Base-by-base conservation (phyloP, 2,113 vertebrate genomes). In the Gobiocypris rarus region DNA sequence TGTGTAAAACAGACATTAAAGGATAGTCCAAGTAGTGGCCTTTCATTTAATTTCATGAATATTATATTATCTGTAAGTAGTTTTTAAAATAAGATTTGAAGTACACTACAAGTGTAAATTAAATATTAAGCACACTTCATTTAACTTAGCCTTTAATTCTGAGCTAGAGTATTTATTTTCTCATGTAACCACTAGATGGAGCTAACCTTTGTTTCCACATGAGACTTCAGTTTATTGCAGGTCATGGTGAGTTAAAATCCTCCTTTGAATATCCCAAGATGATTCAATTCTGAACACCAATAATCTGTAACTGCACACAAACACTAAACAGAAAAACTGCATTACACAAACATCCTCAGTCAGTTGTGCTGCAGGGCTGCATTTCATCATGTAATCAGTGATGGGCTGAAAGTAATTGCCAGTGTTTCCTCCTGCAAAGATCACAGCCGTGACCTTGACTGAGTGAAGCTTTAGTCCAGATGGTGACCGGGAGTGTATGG, bases 351-450 rank as follows among this genome's bases (percentile, higher is more conserved):
- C 34, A 50, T 85, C 84, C 85, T 34, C 22, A 19, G 54, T 22
- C 26, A n/a, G 43, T 22, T 19, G 31, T 28, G 73, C 13, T 75
- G n/a, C 31, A 10, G 65, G 8, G 59, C 13, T 80, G 22, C 26
- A 8, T 65, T 65, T 19, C 17, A 59, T 89, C 73, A 84, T 80
- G 76, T 86, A 82, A 91, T 75, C 65, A 38, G 31, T 38, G 63
- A 67, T 41, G 70, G 1, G 86, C 65, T 65, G 43, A 83, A 38
- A 8, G 75, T 50, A n/a, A 70, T 87, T 61, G 34, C 80, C 24
- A n/a, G 45, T 13, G 13, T 71, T 75, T 78, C 8, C 38, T 85
- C 24, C 82, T 31, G n/a, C 67, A 85, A n/a, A 45, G 48, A 52
- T 67, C 76, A 82, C 5, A 19, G 26, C 50, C 11, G 8, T 45